Percentiles rank a stretch among this genome's conserved stretches.
Conservation (phyloP, 2,113 vertebrate genomes). For the Colius striatus region DNA sequence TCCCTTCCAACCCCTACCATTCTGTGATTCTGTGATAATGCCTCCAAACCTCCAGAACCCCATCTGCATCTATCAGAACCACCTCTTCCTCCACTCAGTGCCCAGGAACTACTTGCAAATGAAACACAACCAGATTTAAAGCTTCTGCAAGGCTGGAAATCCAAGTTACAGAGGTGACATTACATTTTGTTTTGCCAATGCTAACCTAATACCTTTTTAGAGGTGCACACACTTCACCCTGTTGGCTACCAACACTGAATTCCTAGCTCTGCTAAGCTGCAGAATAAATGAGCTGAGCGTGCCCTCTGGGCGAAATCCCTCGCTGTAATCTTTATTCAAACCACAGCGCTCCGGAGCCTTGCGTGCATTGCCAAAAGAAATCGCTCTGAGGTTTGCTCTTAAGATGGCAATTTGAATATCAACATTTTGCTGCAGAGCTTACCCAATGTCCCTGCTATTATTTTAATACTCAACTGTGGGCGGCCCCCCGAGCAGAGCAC, state of each 20-base stretch:
- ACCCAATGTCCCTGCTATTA: conserved; percentile 7
- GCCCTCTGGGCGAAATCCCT: conserved; percentile 15
- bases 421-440: conserved; percentile 34
- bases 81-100: neutral
- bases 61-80: neutral
- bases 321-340: conserved; percentile 49
- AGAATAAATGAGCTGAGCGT: conserved; percentile 6
- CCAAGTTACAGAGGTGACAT: neutral
- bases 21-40: no score
- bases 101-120: neutral
- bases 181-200: conserved; percentile 3
- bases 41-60: neutral
- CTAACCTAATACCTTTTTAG: conserved; percentile 36
- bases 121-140: neutral
- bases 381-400: conserved; percentile 37
- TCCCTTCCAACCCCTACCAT: no score
- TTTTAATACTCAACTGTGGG: conserved; percentile 46
- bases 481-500: neutral
- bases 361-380: conserved; percentile 20
- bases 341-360: neutral
- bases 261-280: conserved; percentile 11
- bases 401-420: conserved; percentile 54
- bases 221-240: conserved; percentile 10
- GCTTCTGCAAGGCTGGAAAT: conserved; percentile 7
- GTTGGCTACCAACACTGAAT: conserved; percentile 28